These are phyloP conservation scores for Bucco capensis DNA, from an alignment of 2,113 vertebrate species.

Conservation along the genomic window DNA sequence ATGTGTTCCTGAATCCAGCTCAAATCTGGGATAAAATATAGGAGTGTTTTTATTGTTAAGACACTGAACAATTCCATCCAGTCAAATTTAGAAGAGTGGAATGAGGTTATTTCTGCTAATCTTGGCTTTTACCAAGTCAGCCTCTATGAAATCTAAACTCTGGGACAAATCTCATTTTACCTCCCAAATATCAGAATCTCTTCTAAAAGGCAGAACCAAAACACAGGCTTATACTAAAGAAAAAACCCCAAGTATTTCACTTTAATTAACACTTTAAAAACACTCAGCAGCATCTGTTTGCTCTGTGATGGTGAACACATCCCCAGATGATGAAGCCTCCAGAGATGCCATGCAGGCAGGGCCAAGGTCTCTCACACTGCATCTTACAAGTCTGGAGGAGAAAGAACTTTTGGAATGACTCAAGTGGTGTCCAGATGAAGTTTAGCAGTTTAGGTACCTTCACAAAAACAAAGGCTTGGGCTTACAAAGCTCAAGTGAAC, in stretches of 20 bases:
- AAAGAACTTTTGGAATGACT: background rate
- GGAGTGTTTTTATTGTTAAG: background rate
- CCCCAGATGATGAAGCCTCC: background rate
- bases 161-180: background rate
- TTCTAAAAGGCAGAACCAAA: background rate
- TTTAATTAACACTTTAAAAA: background rate
- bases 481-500: background rate
- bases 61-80: background rate
- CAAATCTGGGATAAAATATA: background rate
- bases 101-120: background rate
- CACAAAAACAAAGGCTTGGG: background rate
- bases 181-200: background rate
- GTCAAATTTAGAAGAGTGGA: background rate
- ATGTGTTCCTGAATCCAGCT: no score
- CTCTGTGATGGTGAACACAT: background rate
- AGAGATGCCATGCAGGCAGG: background rate
- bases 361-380: background rate
- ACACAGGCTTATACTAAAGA: background rate
- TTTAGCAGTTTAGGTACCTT: background rate
- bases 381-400: background rate
- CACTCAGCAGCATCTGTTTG: background rate
- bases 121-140: background rate
- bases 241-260: background rate
- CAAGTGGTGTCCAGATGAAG: background rate
- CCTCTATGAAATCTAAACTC: background rate